Evolutionary conservation across 2,888 invertebrate genomes (phyloP), one percentile per base, ranked within the genome.

Genomic region (Erebia aethiops): DNA sequence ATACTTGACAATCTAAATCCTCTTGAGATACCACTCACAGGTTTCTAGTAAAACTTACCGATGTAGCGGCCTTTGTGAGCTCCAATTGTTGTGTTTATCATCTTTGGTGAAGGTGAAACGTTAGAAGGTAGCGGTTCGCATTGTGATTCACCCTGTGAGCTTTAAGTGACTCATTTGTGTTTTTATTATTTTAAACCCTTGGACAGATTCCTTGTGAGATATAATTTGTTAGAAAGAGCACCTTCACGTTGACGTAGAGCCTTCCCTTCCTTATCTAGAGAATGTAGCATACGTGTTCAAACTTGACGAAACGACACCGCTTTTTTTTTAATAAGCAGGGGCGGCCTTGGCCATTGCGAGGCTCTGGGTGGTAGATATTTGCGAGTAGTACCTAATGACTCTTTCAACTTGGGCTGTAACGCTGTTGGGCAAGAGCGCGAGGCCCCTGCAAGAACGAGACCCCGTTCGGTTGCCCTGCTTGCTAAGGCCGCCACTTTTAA

Each of bases 51-150:
- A 77, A 78, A 77, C 72, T 68, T 64, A 67, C 71, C 74, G 74
- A 71, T 72, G 77, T 75, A 81, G 75, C 78, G 76, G 79, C 77
- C 74, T 77, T 82, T 82, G 81, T 75, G 79, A 80, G 77, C 66
- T 69, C 84, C 81, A 84, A 85, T 86, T 81, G 81, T 77, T 75
- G 79, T 77, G 78, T 76, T 77, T 82, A 83, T 86, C 86, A 78
- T 75, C 72, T 83, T 87, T 85, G 78, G 81, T 81, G 78, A 81
- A 87, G 78, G 82, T 81, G 77, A 81, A 87, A 87, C 80, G 82
- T 87, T 87, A 87, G 81, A 81, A 83, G 78, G 77, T 87, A 89
- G 86, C 88, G 84, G 88, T 87, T 74, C 78, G 78, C 76, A 74
- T 77, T 73, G 77, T 89, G 89, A 90, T 83, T 90, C 91, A 89